Base-by-base conservation (phyloP, 2,113 vertebrate genomes). In the Brachyhypopomus gauderio region DNA sequence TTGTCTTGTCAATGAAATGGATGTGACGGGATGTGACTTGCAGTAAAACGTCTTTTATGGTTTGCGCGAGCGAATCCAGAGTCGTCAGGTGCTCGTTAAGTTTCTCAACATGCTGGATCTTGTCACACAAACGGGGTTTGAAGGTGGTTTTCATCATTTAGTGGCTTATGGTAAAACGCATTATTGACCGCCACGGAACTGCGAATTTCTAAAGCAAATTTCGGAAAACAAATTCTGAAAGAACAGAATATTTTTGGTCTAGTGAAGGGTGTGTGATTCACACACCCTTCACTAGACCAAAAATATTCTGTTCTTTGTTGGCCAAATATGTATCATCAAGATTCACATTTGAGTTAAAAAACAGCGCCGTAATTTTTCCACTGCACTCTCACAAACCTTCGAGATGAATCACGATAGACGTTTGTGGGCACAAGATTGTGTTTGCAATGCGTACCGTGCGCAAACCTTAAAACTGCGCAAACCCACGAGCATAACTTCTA, bases 1-100 rank as follows among this genome's bases (percentile, higher is more conserved):
- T 78, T 72, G 80, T 82, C 66, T 77, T 27, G 45, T 67, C 73
- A 80, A 70, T 59, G 67, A 79, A 81, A 84, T 80, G 79, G 87
- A 84, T 86, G 80, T n/a, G 62, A 78, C 56, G 36, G 56, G 58
- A 83, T 12, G 59, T n/a, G 30, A 83, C 64, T 58, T 66, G 38
- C 3, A 52, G 45, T 71, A 52, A 79, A 72, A 71, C 41, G 60
- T 58, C 59, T 63, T 63, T 36, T 64, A 66, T 36, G 66, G 5
- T 75, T 81, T 69, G 67, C 38, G 62, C 52, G 38, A 73, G 71
- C 78, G 62, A 63, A 30, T 72, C 56, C 58, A 58, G 23, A 64
- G 38, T 25, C 72, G 78, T 34, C 58, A 55, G 45, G 38, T 34
- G 27, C 59, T 72, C 71, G 58, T 80, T 80, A 80, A 52, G 58